phyloP scores from a whole-genome alignment of 2,113 vertebrate species.

The Phrynosoma platyrhinos region DNA sequence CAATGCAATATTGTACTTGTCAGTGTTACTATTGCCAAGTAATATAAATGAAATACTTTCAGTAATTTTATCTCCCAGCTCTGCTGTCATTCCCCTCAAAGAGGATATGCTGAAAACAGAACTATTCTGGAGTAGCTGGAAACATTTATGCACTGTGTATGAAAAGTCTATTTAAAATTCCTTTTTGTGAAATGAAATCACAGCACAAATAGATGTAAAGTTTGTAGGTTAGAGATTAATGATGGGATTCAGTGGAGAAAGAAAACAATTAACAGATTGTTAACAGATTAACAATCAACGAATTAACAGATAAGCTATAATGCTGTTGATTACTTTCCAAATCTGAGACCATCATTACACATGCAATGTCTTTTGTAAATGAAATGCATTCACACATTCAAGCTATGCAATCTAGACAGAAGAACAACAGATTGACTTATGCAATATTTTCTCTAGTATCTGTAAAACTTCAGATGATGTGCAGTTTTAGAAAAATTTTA shows the following conservation, averaged over 20 bases:
- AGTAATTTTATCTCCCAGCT: not conserved
- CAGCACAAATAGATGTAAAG: not conserved
- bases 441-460: not conserved
- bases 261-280: not conserved
- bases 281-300: no score
- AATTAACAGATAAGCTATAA: not conserved
- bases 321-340: not conserved
- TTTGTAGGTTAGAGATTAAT: not conserved
- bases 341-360: not conserved
- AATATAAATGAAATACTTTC: not conserved
- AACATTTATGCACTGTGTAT: not conserved
- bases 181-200: not conserved
- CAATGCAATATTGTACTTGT: not conserved
- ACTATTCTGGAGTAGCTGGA: not conserved
- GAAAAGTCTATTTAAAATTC: not conserved
- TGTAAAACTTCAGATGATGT: not conserved
- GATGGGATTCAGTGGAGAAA: not conserved
- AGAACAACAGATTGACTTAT: not conserved
- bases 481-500: not conserved
- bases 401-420: not conserved
- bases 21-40: not conserved
- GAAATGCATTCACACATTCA: not conserved
- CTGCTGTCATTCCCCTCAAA: not conserved
- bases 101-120: not conserved
- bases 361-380: not conserved